Conservation (phyloP, 2,888 invertebrate genomes). For the Drosophila melanosoma region DNA sequence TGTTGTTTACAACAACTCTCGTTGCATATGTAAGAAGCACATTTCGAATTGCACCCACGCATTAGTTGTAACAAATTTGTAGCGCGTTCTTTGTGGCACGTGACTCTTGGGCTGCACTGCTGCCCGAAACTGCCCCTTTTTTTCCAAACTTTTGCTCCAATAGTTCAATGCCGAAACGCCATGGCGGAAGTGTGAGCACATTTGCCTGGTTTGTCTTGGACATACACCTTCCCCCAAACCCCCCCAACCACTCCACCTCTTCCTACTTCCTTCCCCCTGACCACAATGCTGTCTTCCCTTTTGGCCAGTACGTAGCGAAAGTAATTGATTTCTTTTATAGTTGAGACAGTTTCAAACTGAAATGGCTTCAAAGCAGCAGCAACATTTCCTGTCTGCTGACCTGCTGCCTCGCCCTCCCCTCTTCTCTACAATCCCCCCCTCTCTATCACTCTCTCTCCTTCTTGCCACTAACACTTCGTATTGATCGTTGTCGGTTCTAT, state of each 20-base stretch:
- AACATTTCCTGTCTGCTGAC: slow-evolving; percentile 62
- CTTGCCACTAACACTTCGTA: slow-evolving; percentile 10
- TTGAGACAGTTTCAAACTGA: slow-evolving; percentile 78
- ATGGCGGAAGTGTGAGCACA: slow-evolving; percentile 72
- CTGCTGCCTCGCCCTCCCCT: slow-evolving; percentile 27
- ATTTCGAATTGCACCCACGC: slow-evolving; percentile 80
- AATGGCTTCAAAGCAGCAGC: slow-evolving; percentile 57
- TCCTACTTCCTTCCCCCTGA: neutral
- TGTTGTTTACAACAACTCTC: slow-evolving; percentile 38
- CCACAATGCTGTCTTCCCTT: neutral
- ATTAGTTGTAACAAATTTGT: slow-evolving; percentile 80
- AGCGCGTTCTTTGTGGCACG: slow-evolving; percentile 75
- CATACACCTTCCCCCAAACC: slow-evolving; percentile 1
- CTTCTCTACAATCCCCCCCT: neutral
- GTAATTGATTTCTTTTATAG: slow-evolving; percentile 80
- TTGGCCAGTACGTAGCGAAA: slow-evolving; percentile 64
- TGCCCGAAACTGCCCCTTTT: slow-evolving; percentile 5
- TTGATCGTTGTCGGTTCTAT: slow-evolving; percentile 53
- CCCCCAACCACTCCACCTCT: neutral
- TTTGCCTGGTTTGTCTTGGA: slow-evolving; percentile 34
- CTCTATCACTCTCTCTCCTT: neutral
- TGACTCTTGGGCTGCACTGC: slow-evolving; percentile 55
- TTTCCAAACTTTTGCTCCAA: slow-evolving; percentile 2
- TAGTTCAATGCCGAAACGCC: slow-evolving; percentile 40
- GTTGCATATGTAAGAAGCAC: slow-evolving; percentile 54